Conservation (phyloP, 37 sponge, comb jelly and placozoan species). For the Lycopodina hypogea region DNA sequence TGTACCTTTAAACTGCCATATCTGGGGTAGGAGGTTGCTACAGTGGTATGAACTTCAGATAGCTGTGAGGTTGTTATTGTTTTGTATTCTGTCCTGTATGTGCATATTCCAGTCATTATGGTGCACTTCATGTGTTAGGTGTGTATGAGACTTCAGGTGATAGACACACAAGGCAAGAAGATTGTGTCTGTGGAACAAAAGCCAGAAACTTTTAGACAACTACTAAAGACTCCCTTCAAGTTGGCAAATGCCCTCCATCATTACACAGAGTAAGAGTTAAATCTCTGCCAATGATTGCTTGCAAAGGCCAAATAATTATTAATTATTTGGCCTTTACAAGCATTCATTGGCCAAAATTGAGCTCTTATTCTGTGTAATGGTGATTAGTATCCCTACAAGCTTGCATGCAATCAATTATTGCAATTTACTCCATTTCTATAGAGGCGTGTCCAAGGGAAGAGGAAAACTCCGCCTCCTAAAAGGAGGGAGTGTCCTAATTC, state of each 20-base stretch:
- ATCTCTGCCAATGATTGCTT: too few relatives aligned
- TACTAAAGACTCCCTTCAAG: constrained; percentile 1
- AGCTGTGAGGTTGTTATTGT: too few relatives aligned
- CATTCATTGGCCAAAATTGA: too few relatives aligned
- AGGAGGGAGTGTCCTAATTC: constrained; percentile 12
- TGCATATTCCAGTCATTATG: too few relatives aligned
- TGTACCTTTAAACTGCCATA: too few relatives aligned
- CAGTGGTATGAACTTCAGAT: too few relatives aligned
- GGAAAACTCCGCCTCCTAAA: constrained; percentile 10
- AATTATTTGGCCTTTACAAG: too few relatives aligned
- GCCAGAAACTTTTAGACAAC: background rate
- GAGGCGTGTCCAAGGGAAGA: background rate
- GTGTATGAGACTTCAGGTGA: background rate
- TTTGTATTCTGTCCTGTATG: too few relatives aligned
- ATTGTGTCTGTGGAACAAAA: background rate
- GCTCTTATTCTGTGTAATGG: too few relatives aligned
- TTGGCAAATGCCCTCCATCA: background rate
- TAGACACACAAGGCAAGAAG: background rate
- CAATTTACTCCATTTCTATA: background rate
- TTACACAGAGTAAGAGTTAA: background rate
- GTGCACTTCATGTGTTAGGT: background rate
- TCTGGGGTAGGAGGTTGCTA: too few relatives aligned
- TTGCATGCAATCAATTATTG: background rate
- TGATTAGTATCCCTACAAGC: background rate
- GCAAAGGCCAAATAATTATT: too few relatives aligned